Base-by-base conservation (phyloP, 2,888 invertebrate species). In the Mythimna ferrago region DNA sequence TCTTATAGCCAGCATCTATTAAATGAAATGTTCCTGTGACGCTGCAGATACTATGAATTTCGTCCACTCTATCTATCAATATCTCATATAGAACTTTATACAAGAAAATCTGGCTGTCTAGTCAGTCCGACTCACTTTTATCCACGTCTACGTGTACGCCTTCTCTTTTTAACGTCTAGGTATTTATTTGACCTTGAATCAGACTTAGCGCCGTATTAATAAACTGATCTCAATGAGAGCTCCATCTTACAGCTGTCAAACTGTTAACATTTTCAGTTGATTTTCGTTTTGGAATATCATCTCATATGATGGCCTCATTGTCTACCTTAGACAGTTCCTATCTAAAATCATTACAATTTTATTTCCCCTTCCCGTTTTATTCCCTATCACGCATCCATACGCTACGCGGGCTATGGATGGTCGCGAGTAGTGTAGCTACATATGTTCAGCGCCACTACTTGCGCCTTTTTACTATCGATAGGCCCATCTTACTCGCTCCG, bases 1-100 rank as follows among this genome's bases (percentile, higher is more conserved):
- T 75, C 66, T 78, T 78, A 66, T 76, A 82, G 75, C 78, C 54
- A 70, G 68, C 75, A 81, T 81, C 78, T 84, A 86, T 87, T 83
- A 86, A 87, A 86, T 88, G 84, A 85, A 84, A 88, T 81, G 82
- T 77, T 85, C 76, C 63, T 77, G 66, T 86, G 85, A 88, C 84
- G 81, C 70, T 73, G 62, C 60, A 64, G 61, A 66, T 70, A 66
- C 68, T 51, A 74, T 60, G 32, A 61, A 51, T 72, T 64, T 53
- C 60, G 60, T 51, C 32, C 32, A 32, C 7, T 32, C 32, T 32
- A 60, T 68, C 38, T 66, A 63, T 51, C 70, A 70, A 44, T 54
- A 76, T 64, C 35, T 44, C 14, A 3, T 54, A 61, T 14, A 75
- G 11, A 80, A 80, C 35, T 57, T 66, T 56, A 35, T 58, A 32